Base-by-base conservation (phyloP, 2,797 vertebrate genomes). In the Melanogrammus aeglefinus region DNA sequence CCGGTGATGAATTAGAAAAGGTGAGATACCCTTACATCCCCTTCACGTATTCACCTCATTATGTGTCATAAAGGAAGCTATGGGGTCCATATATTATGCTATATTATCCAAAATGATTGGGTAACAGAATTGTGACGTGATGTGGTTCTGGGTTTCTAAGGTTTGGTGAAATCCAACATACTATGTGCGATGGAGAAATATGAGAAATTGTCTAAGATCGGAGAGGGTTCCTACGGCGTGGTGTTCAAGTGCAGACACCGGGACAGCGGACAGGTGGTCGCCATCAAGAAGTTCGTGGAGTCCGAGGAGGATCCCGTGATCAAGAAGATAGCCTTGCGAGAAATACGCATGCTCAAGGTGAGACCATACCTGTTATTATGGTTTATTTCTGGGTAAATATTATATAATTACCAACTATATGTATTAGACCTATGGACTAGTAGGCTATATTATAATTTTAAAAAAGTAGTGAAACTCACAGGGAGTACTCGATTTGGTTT, bases 201-300 rank as follows among this genome's bases (percentile, higher is more conserved):
- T 72, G 96, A 97, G 86, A 97, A 97, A 80, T 81, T 96, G 86
- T 93, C 94, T 76, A 97, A 96, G 88, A 96, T 96, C 1, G 96
- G 96, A 21, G 96, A 97, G 83, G 96, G 96, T 0, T 96, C 96
- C 44, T 96, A 97, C 0, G 96, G 96, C 0, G 94, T 96, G 82
- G 96, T 97, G 79, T 97, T 97, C 86, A 97, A 96, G 72, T 96
- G 96, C 92, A 94, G 94, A 90, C 94, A 96, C 88, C 94, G 93
- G 84, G 95, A 95, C 13, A 95, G 93, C 0, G 96, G 95, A 4
- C 96, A 97, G 88, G 91, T 96, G 12, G 96, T 96, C 0, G 96
- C 96, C 84, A 95, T 97, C 88, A 97, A 97, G 91, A 96, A 96
- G 84, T 97, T 96, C 87, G 94, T 96, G 85, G 95, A 96, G 81